Evolutionary conservation across 2,888 invertebrate species (phyloP), one percentile per base, ranked within the genome.

Genomic region (Euzetes globulus): DNA sequence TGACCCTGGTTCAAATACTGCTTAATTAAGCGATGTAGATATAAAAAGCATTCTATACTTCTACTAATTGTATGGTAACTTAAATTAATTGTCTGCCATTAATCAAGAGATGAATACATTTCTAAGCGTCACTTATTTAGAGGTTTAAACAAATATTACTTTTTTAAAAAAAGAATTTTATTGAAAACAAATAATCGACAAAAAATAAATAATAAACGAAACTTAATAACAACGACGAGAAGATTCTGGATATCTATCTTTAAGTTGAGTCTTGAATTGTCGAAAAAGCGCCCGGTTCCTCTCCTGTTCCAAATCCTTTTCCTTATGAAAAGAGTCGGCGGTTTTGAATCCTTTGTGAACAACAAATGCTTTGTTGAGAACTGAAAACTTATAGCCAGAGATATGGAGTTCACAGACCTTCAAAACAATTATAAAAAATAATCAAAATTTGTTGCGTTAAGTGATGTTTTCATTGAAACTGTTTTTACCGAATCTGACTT

Each of bases 381-480:
- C 85, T 7, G 84, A 82, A 79, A 86, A 86, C 77, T 82, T 82
- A 81, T 82, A 86, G 25, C 86, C 86, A 37, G 85, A 84, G 52
- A 86, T 82, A 78, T 86, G 85, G 41, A 86, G 82, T 80, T 87
- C 86, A 80, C 87, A 87, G 1, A 85, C 84, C 85, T 86, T 19
- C 81, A 81, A 71, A 68, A 9, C 13, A 75, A 70, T 6, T 52
- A 47, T 65, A 22, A 52, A 2, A 71, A 71, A 58, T 27, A 13
- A 58, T 13, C 19, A 22, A 58, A 58, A n/a, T n/a, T n/a, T n/a
- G n/a, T n/a, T n/a, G n/a, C n/a, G n/a, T n/a, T n/a, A n/a, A n/a
- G n/a, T n/a, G n/a, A n/a, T n/a, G n/a, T n/a, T n/a, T n/a, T n/a
- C n/a, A n/a, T n/a, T n/a, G n/a, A n/a, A n/a, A n/a, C n/a, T n/a